Evolutionary conservation across 2,797 vertebrate species (phyloP), one percentile per base, ranked within the genome.

Genomic region (Sardinella longiceps): DNA sequence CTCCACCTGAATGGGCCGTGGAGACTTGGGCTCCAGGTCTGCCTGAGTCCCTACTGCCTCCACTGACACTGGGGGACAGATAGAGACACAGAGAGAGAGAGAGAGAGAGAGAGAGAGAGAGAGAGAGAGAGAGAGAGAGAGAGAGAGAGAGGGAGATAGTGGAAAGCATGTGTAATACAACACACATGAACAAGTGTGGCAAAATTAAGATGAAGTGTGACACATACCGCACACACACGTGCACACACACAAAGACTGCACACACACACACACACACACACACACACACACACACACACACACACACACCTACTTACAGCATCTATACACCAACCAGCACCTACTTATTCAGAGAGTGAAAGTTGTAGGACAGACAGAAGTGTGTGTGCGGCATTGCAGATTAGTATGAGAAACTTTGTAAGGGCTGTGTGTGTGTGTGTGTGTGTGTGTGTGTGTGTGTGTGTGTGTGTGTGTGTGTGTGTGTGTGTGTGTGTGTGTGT

Each of bases 1-100:
- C 89, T 96, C 94, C 91, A 98, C 93, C 7, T 91, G 91, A 90
- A 97, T n/a, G 74, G 93, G 50, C 45, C 20, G 80, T 33, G 66
- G 3, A 5, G 30, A 0, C 5, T 3, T 15, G 2, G 66, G 14
- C 30, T 74, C 30, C 9, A 93, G 90, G 89, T 93, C 94, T 82
- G 91, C 89, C 90, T 95, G 95, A 83, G 93, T 94, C 25, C 90
- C 93, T 82, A 88, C 90, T 45, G 87, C 89, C 80, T 92, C 93
- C 87, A 91, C 89, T 56, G 88, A 89, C 82, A 86, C 92, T 94
- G 81, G 6, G 50, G 82, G 86, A 83, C 86, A 43, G 20, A 30
- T 25, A 70, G 60, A 37, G 50, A 80, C 74, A 86, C 80, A 86
- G 86, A 88, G 82, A 90, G 84, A 63, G 15, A 46, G 82, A 48